Percentiles rank a stretch among this genome's conserved stretches.
phyloP scores from a whole-genome alignment of 1,140 invertebrate genomes.

The Plectus sambesii region DNA sequence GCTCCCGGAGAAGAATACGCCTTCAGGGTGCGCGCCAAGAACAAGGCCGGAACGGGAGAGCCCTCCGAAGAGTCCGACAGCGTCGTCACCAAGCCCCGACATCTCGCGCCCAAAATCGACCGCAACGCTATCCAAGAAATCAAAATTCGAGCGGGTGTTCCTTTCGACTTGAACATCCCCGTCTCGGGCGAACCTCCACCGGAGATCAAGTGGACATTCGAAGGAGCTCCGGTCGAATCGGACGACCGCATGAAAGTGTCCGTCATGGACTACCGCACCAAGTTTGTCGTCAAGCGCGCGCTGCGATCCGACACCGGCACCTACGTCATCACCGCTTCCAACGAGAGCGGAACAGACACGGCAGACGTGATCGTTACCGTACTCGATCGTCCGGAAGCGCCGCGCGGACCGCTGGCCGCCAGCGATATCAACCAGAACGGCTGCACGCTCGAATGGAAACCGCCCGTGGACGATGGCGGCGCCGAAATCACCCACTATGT shows the following conservation, averaged over 20 bases:
- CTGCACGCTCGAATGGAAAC: constrained; percentile 51
- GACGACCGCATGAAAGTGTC: constrained; percentile 68
- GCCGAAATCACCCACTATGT: constrained; percentile 63
- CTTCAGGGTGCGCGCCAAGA: constrained; percentile 77
- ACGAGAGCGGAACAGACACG: constrained; percentile 74
- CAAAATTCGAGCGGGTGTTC: constrained; percentile 76
- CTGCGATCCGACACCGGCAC: constrained; percentile 74
- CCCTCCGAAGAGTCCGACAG: constrained; percentile 61
- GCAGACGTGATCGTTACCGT: constrained; percentile 71
- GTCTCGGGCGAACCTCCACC: constrained; percentile 86
- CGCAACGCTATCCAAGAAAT: constrained; percentile 81
- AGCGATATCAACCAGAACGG: constrained; percentile 49
- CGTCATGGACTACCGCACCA: constrained; percentile 74
- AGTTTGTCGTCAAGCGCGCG: constrained; percentile 72
- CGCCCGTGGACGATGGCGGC: constrained; percentile 52
- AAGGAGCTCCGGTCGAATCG: constrained; percentile 64
- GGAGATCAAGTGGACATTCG: constrained; percentile 76
- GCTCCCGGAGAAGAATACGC: constrained; percentile 79
- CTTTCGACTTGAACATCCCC: constrained; percentile 83
- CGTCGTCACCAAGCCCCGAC: constrained; percentile 69
- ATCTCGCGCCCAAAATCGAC: constrained; percentile 81
- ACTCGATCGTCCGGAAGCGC: constrained; percentile 54
- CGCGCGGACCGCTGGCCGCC: constrained; percentile 50
- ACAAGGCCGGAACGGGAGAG: constrained; percentile 81
- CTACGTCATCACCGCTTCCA: constrained; percentile 78